phyloP scores from a whole-genome alignment of 1,140 invertebrate genomes.

The Psix sp. region DNA sequence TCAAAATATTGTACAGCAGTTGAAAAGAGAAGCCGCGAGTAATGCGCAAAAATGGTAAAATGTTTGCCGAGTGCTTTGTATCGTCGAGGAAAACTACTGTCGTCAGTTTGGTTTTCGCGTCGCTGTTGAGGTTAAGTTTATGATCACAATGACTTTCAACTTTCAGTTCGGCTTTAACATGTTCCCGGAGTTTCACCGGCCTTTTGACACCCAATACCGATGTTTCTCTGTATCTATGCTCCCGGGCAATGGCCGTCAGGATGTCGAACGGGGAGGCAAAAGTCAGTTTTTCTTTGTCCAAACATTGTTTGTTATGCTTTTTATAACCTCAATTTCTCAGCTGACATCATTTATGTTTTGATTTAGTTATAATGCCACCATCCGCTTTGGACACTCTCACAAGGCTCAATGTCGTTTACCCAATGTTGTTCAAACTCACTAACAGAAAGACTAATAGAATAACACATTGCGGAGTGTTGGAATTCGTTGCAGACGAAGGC shows the following conservation, averaged over 20 bases:
- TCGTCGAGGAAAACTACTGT: conserved; percentile 7
- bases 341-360: conserved; percentile 44
- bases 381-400: conserved; percentile 95
- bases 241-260: conserved; percentile 93
- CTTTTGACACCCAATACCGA: conserved; percentile 89
- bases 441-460: conserved; percentile 90
- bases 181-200: conserved; percentile 87
- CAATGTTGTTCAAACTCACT: conserved; percentile 98
- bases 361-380: conserved; percentile 96
- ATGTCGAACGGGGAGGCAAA: conserved; percentile 98
- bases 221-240: conserved; percentile 98
- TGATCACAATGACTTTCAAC: conserved; percentile 55
- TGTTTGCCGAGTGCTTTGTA: conserved; percentile 16
- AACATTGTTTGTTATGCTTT: conserved; percentile 12
- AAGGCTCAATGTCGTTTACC: conserved; percentile 97
- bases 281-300: conserved; percentile 85
- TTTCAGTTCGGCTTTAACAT: conserved; percentile 90
- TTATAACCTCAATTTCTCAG: conserved; percentile 29
- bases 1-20: too few species aligned
- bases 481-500: conserved; percentile 99
- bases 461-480: conserved; percentile 98
- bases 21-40: conserved; percentile 2
- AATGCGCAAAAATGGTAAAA: conserved; percentile 30
- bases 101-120: conserved; percentile 16
- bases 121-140: conserved; percentile 37